These are phyloP conservation scores for Xanthia togata DNA, from an alignment of 2,888 invertebrate species.

Conservation along the genomic window DNA sequence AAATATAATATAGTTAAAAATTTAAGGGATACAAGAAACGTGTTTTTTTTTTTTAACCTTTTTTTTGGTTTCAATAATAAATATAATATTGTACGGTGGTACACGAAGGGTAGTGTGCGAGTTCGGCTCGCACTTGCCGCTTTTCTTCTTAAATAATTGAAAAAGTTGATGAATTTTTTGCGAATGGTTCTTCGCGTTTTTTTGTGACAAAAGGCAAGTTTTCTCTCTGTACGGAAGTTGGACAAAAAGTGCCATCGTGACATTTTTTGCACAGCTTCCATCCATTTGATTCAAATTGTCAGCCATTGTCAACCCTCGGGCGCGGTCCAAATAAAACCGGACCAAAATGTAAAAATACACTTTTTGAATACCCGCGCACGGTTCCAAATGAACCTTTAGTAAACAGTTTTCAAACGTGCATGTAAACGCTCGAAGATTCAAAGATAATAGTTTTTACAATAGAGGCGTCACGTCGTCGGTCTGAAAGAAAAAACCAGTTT, in stretches of 20 bases:
- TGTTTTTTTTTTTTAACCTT: too few relatives aligned
- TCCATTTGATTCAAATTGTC: constrained; percentile 11
- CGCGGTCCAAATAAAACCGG: background rate
- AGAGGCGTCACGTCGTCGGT: constrained; percentile 6
- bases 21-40: background rate
- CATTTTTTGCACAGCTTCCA: background rate
- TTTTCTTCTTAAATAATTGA: background rate
- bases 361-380: constrained; percentile 1
- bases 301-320: constrained; percentile 1
- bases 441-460: constrained; percentile 30
- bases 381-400: constrained; percentile 35
- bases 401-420: constrained; percentile 37
- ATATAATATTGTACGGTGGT: background rate
- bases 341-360: constrained; percentile 23
- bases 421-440: constrained; percentile 28
- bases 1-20: background rate
- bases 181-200: background rate
- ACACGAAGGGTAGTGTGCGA: background rate
- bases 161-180: background rate
- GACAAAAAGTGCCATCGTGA: background rate
- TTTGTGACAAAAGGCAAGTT: background rate
- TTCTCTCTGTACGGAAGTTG: background rate
- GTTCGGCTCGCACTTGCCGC: background rate
- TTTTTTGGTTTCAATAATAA: background rate
- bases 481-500: constrained; percentile 23